Evolutionary conservation across 2,113 vertebrate genomes (phyloP), one percentile per base, ranked within the genome.

Genomic region (Apaloderma vittatum): DNA sequence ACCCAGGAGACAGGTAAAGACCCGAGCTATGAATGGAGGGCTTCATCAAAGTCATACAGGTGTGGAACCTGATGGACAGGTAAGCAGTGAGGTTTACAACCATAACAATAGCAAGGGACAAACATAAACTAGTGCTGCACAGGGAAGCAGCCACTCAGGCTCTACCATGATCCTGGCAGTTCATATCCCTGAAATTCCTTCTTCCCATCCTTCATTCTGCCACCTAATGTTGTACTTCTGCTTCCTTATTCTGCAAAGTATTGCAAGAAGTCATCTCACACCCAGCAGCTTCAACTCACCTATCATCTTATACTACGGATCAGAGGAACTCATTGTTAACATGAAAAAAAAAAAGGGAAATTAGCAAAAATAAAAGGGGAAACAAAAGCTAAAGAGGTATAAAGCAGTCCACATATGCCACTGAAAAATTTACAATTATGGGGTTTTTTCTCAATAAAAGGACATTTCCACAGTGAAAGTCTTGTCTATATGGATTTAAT

Each of bases 331-430:
- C 2, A 20, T 9, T 32, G 10, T 49, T 29, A 90, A 59, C 8
- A 1, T 46, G 8, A 8, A 87, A 94, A 90, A 84, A 63, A 29
- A 68, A 30, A 2, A 27, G 6, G 18, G 19, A 58, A 91, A 72
- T 58, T 3, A 36, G 6, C 40, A 40, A 40, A 3, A 3, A 2
- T 2, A 22, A 68, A 27, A 9, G 2, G 5, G 6, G 9, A 37
- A 58, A 26, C 3, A 51, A 61, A 34, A 58, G 6, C 26, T 48
- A 36, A 62, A 23, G 10, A 40, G 3, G 3, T 34, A 62, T 72
- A 58, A 83, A 45, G 3, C 11, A 49, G 20, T 57, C 11, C 79
- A 8, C 5, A 24, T 77, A 48, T 75, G 78, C 11, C 45, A 34
- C 12, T 34, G 23, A 8, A 74, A 77, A 86, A 30, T 11, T 24